A percentile compares a stretch with the other conserved stretches of the same genome.
Conservation (phyloP, 2,888 invertebrate genomes). For the Platynereis dumerilii region DNA sequence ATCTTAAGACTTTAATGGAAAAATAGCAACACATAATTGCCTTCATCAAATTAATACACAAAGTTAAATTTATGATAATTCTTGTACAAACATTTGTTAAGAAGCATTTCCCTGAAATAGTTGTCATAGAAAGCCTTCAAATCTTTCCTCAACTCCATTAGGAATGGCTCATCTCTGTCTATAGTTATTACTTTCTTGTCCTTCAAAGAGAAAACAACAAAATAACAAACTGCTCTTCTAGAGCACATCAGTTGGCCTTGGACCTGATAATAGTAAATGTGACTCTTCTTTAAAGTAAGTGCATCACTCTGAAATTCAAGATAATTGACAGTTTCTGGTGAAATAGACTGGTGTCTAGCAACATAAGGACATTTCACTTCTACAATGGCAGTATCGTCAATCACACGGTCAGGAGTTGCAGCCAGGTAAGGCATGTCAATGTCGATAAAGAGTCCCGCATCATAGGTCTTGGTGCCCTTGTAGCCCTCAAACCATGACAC, state of each 20-base stretch:
- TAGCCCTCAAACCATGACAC: not conserved
- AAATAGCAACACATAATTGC: too few species aligned
- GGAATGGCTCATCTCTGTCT: not conserved
- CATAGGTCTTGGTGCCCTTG: not conserved
- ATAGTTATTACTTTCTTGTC: constrained; percentile 1
- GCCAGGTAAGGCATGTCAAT: not conserved
- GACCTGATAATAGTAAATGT: constrained; percentile 19
- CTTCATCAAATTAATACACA: too few species aligned
- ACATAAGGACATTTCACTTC: not conserved
- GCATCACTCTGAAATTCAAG: too few species aligned
- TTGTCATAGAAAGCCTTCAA: not conserved
- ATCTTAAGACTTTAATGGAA: too few species aligned
- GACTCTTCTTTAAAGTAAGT: not conserved
- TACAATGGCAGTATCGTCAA: not conserved
- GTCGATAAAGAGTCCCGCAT: constrained; percentile 4
- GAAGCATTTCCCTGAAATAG: too few species aligned
- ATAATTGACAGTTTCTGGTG: too few species aligned
- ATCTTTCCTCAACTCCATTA: not conserved
- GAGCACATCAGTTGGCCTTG: constrained; percentile 16
- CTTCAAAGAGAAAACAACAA: not conserved
- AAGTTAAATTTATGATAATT: too few species aligned
- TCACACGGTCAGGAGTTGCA: constrained; percentile 6
- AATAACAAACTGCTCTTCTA: not conserved
- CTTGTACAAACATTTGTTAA: too few species aligned
- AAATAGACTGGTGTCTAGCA: too few species aligned